phyloP scores from a whole-genome alignment of 1,140 invertebrate species.

The Dysdera silvatica region DNA sequence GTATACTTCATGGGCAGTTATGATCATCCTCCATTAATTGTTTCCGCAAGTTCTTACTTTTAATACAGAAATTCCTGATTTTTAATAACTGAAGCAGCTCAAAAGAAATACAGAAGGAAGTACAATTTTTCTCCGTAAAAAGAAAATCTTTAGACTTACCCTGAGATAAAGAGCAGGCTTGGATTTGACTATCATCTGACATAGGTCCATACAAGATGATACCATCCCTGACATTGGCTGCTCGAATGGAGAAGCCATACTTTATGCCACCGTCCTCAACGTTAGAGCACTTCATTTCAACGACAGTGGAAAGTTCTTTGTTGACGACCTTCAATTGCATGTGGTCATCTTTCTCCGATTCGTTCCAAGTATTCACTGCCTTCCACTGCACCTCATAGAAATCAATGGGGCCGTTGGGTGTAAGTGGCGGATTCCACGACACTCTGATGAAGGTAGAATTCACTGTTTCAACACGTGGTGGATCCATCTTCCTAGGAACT shows the following conservation, averaged over 20 bases:
- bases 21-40: no score
- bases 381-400: constrained; percentile 8
- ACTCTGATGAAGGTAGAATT: constrained; percentile 16
- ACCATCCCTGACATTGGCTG: constrained; percentile 14
- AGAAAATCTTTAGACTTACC: no score
- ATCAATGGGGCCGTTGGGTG: constrained; percentile 23
- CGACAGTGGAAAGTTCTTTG: background rate
- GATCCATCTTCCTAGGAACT: constrained; percentile 20
- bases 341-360: background rate
- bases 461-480: constrained; percentile 10
- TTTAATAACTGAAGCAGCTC: no score
- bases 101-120: no score
- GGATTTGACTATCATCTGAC: background rate
- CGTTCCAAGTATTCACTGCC: background rate
- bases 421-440: background rate
- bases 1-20: no score
- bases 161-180: constrained; percentile 12
- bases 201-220: constrained; percentile 1
- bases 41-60: no score
- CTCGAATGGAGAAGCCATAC: constrained; percentile 7
- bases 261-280: constrained; percentile 3
- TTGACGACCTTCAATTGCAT: background rate
- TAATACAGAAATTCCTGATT: no score
- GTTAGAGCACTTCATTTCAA: constrained; percentile 7
- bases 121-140: no score